Evolutionary conservation across 2,888 invertebrate genomes (phyloP).

Genomic region (Lordiphosa fenestrarum): DNA sequence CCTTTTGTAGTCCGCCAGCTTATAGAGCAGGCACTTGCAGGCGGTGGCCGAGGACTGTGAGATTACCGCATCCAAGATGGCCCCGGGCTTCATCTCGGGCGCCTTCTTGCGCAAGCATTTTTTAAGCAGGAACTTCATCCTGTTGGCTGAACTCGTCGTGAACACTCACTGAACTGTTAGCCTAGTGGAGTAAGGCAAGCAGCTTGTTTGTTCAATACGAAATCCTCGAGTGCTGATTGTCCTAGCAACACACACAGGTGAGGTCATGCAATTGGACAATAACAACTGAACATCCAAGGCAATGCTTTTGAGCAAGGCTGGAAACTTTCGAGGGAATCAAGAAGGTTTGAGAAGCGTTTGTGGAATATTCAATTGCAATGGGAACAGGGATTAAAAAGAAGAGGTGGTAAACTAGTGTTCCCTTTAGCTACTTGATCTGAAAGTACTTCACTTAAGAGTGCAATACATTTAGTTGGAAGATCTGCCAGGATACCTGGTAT

Average conservation of each 20-base stretch:
- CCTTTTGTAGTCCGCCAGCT: slow-evolving; percentile 94
- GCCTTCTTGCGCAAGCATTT: slow-evolving; percentile 79
- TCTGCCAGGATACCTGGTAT: too few species aligned
- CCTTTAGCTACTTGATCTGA: too few species aligned
- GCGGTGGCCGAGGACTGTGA: slow-evolving; percentile 90
- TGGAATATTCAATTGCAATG: too few species aligned
- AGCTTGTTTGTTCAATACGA: too few species aligned
- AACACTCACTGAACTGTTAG: neutral
- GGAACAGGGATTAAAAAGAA: too few species aligned
- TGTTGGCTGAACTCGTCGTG: too few species aligned
- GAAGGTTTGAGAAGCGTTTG: neutral
- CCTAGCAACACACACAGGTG: slow-evolving; percentile 7
- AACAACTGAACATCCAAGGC: neutral
- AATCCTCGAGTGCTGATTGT: slow-evolving; percentile 11
- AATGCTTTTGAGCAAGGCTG: too few species aligned
- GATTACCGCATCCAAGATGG: slow-evolving; percentile 93
- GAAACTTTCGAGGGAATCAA: neutral
- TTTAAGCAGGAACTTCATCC: slow-evolving; percentile 77
- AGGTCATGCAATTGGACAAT: neutral
- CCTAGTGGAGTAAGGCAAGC: too few species aligned
- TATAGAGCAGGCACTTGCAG: slow-evolving; percentile 92
- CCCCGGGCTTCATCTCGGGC: slow-evolving; percentile 83
- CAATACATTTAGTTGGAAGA: too few species aligned
- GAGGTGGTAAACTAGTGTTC: too few species aligned
- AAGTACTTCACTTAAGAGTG: too few species aligned